These are phyloP conservation scores for Stercorarius parasiticus DNA, from an alignment of 2,113 vertebrate genomes.

Conservation along the genomic window DNA sequence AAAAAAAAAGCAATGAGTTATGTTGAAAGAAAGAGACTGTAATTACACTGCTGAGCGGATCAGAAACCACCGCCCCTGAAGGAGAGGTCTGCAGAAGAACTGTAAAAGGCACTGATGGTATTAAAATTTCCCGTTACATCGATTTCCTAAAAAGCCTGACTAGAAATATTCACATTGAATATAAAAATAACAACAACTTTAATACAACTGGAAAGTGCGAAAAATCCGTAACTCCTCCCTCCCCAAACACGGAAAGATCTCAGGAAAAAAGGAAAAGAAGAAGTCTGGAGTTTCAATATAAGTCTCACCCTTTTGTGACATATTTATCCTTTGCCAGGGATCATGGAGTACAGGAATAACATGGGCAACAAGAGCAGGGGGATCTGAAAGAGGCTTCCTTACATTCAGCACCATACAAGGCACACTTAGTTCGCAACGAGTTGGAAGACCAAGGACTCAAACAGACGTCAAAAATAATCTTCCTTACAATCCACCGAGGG, in stretches of 20 bases:
- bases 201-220: conserved; percentile 82
- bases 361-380: conserved; percentile 1
- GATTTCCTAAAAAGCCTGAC: conserved; percentile 37
- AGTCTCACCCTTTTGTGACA: conserved; percentile 48
- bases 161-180: conserved; percentile 79
- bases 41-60: conserved; percentile 25
- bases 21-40: neutral
- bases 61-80: neutral
- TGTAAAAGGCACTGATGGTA: conserved; percentile 11
- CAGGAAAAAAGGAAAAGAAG: conserved; percentile 31
- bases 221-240: conserved; percentile 60
- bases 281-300: neutral
- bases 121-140: conserved; percentile 12
- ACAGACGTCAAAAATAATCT: conserved; percentile 38
- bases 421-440: neutral
- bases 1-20: neutral
- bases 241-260: conserved; percentile 51
- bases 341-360: conserved; percentile 5
- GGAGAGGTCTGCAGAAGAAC: conserved; percentile 24
- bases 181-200: conserved; percentile 78
- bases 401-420: conserved; percentile 67
- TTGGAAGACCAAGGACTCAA: conserved; percentile 44
- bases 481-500: conserved; percentile 16
- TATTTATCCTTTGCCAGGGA: conserved; percentile 51
- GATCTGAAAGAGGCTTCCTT: conserved; percentile 28